Percentiles rank a stretch among this genome's conserved stretches.
These are phyloP conservation scores for Triops longicaudatus DNA, from an alignment of 1,140 invertebrate species.

Conservation along the genomic window DNA sequence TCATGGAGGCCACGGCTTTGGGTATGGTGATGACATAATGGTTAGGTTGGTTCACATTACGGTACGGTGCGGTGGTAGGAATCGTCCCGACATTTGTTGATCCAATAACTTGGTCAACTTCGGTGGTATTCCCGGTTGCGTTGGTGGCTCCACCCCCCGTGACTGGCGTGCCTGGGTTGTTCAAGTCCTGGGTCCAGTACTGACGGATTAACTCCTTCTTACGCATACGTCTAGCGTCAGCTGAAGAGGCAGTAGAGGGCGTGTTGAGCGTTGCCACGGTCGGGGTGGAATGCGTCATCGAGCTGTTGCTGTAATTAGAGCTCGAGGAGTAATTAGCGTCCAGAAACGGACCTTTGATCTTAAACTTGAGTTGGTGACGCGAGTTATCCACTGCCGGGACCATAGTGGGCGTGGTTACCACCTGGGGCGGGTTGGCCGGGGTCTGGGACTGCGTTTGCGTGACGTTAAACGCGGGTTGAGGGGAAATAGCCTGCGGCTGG, in stretches of 20 bases:
- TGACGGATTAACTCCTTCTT: conserved; percentile 78
- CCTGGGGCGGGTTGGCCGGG: not conserved
- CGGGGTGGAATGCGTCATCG: conserved; percentile 37
- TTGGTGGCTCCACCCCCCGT: not conserved
- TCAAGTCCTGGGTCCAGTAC: conserved; percentile 78
- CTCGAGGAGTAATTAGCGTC: conserved; percentile 57
- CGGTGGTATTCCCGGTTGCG: conserved; percentile 17
- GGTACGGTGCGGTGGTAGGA: conserved; percentile 52
- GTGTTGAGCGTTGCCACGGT: conserved; percentile 37
- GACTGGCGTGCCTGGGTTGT: conserved; percentile 44
- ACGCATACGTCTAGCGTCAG: conserved; percentile 70
- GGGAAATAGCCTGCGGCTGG: not conserved
- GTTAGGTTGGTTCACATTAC: conserved; percentile 33
- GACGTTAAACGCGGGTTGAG: conserved; percentile 15
- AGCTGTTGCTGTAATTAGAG: conserved; percentile 1
- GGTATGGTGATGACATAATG: conserved; percentile 71
- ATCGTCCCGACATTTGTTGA: conserved; percentile 35
- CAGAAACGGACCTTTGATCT: conserved; percentile 78
- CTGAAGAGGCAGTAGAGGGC: conserved; percentile 46
- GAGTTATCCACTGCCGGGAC: conserved; percentile 38
- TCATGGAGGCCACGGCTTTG: conserved; percentile 77
- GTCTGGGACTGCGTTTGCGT: not conserved
- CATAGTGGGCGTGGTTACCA: conserved; percentile 5
- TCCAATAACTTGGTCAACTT: conserved; percentile 25
- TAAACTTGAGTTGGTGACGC: conserved; percentile 75